phyloP scores from a whole-genome alignment of 2,113 vertebrate genomes.

The Prinia subflava region DNA sequence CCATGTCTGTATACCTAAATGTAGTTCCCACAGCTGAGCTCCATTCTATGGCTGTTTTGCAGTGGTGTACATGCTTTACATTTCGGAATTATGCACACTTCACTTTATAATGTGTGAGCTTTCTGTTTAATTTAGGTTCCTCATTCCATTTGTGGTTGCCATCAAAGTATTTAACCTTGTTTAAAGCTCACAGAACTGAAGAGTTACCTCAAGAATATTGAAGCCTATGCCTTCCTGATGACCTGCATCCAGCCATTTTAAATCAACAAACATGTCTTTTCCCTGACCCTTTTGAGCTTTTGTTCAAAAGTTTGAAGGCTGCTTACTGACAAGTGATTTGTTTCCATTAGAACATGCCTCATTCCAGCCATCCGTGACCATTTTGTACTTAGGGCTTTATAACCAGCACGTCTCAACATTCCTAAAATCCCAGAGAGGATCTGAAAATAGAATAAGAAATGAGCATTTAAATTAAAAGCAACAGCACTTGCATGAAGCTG shows the following conservation, averaged over 20 bases:
- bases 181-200: neutral
- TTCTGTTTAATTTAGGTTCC: conserved; percentile 12
- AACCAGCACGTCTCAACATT: conserved; percentile 73
- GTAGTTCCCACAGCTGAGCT: neutral
- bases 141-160: neutral
- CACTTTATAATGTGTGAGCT: neutral
- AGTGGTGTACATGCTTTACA: neutral
- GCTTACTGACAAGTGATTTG: conserved; percentile 66
- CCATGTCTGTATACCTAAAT: neutral
- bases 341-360: conserved; percentile 64
- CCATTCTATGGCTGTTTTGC: neutral
- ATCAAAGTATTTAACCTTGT: neutral
- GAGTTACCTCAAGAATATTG: neutral
- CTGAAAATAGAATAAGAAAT: conserved; percentile 79
- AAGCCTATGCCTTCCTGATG: neutral
- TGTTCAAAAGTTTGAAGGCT: conserved; percentile 57
- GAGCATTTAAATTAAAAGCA: conserved; percentile 75
- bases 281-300: conserved; percentile 51
- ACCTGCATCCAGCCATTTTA: conserved; percentile 14
- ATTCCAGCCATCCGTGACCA: conserved; percentile 61
- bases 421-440: conserved; percentile 74
- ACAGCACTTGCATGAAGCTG: conserved; percentile 54
- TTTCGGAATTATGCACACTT: neutral
- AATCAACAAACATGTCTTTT: conserved; percentile 45
- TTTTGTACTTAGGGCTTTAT: conserved; percentile 64